Evolutionary conservation across 2,888 invertebrate species (phyloP).

Genomic region (Drosophila sordidula): DNA sequence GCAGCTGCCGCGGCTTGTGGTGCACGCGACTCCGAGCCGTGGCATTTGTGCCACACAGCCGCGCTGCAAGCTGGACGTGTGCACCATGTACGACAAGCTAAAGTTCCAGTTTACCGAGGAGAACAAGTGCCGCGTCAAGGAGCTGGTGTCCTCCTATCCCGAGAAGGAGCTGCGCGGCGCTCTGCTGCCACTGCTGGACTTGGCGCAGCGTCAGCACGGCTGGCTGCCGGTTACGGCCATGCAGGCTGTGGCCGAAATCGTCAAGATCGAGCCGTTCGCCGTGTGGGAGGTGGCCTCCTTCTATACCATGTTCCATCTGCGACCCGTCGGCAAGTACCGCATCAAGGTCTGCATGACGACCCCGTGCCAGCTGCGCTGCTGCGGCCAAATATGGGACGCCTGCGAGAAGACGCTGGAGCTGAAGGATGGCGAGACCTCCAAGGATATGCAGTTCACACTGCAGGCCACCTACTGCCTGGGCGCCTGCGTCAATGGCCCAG

Average conservation of each 20-base stretch:
- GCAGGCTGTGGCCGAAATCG: constrained; percentile 39
- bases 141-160: constrained; percentile 36
- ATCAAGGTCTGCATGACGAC: constrained; percentile 56
- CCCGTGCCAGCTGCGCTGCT: constrained; percentile 52
- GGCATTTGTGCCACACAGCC: constrained; percentile 15
- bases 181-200: constrained; percentile 53
- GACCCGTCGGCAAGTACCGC: constrained; percentile 52
- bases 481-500: constrained; percentile 63
- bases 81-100: constrained; percentile 27
- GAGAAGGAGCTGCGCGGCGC: constrained; percentile 52
- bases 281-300: constrained; percentile 58
- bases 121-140: constrained; percentile 33
- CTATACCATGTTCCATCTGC: constrained; percentile 55
- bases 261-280: constrained; percentile 43
- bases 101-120: constrained; percentile 56
- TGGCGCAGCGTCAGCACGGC: constrained; percentile 68
- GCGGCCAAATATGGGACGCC: constrained; percentile 19
- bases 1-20: constrained; percentile 8
- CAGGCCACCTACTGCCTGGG: constrained; percentile 42
- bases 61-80: constrained; percentile 13
- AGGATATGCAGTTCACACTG: constrained; percentile 64
- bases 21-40: constrained; percentile 1
- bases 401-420: constrained; percentile 39
- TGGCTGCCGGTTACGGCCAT: constrained; percentile 68
- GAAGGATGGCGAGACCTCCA: constrained; percentile 38